phyloP scores from a whole-genome alignment of 2,113 vertebrate species.

The Oophaga pumilio region DNA sequence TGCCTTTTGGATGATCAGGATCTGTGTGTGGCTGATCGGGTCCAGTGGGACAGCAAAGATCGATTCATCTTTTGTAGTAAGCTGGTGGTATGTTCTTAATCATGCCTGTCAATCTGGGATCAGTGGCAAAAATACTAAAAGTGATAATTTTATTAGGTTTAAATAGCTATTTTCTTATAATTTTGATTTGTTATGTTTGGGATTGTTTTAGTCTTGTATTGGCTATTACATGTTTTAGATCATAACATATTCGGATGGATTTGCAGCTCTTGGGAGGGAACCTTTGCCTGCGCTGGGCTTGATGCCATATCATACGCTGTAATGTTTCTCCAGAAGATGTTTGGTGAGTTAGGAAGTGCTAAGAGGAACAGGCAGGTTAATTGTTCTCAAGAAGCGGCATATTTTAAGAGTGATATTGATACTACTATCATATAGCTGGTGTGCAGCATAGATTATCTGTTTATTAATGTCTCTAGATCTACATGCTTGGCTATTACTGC shows the following conservation, averaged over 20 bases:
- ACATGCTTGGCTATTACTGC: slow-evolving; percentile 59
- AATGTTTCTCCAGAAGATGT: slow-evolving; percentile 23
- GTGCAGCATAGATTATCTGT: slow-evolving; percentile 59
- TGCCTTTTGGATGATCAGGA: neutral
- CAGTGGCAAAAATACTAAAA: slow-evolving; percentile 21
- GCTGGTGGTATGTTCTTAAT: neutral
- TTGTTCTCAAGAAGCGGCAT: slow-evolving; percentile 58
- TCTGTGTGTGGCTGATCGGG: neutral
- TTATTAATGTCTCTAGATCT: slow-evolving; percentile 41
- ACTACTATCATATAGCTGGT: slow-evolving; percentile 46
- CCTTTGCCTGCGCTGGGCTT: slow-evolving; percentile 29
- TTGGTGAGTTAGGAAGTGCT: slow-evolving; percentile 39
- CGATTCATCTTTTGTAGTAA: neutral
- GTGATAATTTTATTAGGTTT: slow-evolving; percentile 42
- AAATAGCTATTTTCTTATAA: slow-evolving; percentile 21
- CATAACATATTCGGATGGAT: slow-evolving; percentile 50
- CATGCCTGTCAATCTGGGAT: slow-evolving; percentile 16
- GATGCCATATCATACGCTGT: slow-evolving; percentile 34
- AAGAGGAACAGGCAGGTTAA: slow-evolving; percentile 14
- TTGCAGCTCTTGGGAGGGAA: slow-evolving; percentile 41
- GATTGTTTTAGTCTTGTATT: slow-evolving; percentile 36
- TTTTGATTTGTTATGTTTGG: slow-evolving; percentile 27
- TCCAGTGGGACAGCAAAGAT: neutral
- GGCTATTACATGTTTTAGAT: slow-evolving; percentile 39
- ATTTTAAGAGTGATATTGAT: slow-evolving; percentile 37